Evolutionary conservation across 2,797 vertebrate species (phyloP).

Genomic region (Parotocinclus haroldoi): DNA sequence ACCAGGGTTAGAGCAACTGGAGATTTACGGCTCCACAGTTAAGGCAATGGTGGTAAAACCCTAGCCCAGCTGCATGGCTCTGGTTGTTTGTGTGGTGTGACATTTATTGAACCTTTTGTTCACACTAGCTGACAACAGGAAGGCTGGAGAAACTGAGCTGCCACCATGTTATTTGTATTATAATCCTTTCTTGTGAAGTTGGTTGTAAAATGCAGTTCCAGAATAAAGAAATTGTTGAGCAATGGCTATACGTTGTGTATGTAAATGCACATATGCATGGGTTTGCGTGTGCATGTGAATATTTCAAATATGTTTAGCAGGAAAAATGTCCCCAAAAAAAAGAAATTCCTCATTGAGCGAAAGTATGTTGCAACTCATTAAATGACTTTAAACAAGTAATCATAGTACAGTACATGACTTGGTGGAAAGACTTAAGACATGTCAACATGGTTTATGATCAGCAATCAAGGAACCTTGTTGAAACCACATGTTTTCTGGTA

Average conservation of each 20-base stretch:
- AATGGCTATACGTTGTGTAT: conserved; percentile 1
- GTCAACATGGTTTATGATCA: background rate
- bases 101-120: conserved; percentile 58
- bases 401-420: background rate
- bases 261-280: too few species aligned
- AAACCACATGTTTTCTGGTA: too few species aligned
- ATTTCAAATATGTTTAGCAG: too few species aligned
- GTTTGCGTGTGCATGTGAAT: too few species aligned
- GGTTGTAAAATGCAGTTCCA: background rate
- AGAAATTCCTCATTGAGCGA: too few species aligned
- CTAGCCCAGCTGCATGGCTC: conserved; percentile 65
- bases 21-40: conserved; percentile 55
- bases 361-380: background rate
- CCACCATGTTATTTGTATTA: conserved; percentile 8
- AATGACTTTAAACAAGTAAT: background rate
- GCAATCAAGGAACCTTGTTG: background rate
- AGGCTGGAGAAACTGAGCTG: conserved; percentile 12
- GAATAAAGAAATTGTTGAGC: background rate
- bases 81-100: conserved; percentile 57
- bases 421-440: background rate
- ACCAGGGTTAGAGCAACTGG: conserved; percentile 57
- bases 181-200: background rate
- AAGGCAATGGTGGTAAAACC: conserved; percentile 57
- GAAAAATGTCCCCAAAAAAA: too few species aligned
- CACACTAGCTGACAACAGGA: conserved; percentile 1